Evolutionary conservation across 2,113 vertebrate species (phyloP).

Genomic region (Hydropotes inermis): DNA sequence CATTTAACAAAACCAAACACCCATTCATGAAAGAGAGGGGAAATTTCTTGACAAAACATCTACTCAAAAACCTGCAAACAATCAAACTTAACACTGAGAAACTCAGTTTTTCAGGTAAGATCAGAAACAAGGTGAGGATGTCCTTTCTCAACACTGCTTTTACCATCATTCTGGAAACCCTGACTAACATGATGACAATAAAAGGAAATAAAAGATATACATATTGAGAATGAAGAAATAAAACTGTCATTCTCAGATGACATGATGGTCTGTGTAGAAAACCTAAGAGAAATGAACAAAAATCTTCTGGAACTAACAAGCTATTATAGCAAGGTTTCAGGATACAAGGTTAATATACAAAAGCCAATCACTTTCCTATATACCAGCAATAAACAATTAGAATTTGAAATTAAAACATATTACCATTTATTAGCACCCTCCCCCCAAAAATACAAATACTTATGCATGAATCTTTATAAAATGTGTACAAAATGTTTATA

Average conservation of each 20-base stretch:
- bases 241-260: background rate
- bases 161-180: background rate
- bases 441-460: background rate
- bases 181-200: background rate
- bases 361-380: background rate
- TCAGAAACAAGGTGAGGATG: background rate
- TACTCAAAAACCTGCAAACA: background rate
- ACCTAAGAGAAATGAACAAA: background rate
- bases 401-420: background rate
- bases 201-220: background rate
- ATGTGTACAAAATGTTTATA: background rate
- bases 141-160: background rate
- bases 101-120: background rate
- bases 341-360: background rate
- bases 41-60: background rate
- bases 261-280: background rate
- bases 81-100: background rate
- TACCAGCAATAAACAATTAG: background rate
- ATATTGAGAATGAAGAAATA: background rate
- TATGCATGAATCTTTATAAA: background rate
- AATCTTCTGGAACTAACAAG: background rate
- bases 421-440: background rate
- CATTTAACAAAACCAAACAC: background rate
- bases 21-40: background rate
- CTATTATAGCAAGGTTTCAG: background rate